Percentiles rank a stretch among this genome's conserved stretches.
Conservation (phyloP, 1,140 invertebrate genomes). For the Drosophila serrata region DNA sequence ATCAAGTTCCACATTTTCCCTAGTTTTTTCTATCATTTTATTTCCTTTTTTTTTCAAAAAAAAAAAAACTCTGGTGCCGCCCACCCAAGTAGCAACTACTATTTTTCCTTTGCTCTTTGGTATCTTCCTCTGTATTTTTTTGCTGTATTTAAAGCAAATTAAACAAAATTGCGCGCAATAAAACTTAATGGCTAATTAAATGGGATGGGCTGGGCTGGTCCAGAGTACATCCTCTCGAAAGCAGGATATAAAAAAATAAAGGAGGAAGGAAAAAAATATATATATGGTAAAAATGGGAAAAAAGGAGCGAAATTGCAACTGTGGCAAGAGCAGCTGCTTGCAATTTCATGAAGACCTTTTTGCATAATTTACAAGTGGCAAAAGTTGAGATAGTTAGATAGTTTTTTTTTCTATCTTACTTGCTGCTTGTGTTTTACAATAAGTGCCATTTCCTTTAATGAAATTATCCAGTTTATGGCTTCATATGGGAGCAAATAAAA, state of each 20-base stretch:
- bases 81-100: constrained; percentile 63
- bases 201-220: constrained; percentile 70
- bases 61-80: constrained; percentile 38
- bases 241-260: constrained; percentile 36
- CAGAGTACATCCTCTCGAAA: constrained; percentile 33
- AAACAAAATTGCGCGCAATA: constrained; percentile 83
- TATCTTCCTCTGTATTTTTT: constrained; percentile 25
- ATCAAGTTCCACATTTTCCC: constrained; percentile 48
- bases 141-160: constrained; percentile 81
- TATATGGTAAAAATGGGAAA: background rate
- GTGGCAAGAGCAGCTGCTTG: constrained; percentile 65
- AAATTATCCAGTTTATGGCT: constrained; percentile 76
- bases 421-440: constrained; percentile 58
- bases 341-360: constrained; percentile 73
- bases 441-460: constrained; percentile 71
- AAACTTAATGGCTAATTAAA: constrained; percentile 84
- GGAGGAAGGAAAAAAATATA: background rate
- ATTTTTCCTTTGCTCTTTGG: constrained; percentile 31
- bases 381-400: constrained; percentile 52
- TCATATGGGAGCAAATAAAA: constrained; percentile 30
- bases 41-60: constrained; percentile 28
- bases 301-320: constrained; percentile 29
- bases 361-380: constrained; percentile 81
- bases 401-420: constrained; percentile 11
- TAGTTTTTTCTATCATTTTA: constrained; percentile 17